Evolutionary conservation across 2,797 vertebrate genomes (phyloP).

Genomic region (Sandelia bainsii): DNA sequence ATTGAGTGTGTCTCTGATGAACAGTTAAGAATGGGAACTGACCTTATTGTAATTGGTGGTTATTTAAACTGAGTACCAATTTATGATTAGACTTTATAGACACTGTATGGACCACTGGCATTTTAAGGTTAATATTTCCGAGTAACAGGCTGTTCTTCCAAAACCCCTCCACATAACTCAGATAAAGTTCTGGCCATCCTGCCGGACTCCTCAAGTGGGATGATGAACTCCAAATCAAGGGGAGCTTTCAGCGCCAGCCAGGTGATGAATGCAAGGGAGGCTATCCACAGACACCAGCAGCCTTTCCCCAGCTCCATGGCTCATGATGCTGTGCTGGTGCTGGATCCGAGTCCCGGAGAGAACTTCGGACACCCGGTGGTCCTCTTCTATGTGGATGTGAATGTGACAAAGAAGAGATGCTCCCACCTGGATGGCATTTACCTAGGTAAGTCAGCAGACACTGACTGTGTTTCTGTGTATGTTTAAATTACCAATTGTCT

Average conservation of each 20-base stretch:
- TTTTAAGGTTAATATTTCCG: not conserved
- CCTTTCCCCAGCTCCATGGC: slow-evolving; percentile 61
- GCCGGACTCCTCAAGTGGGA: slow-evolving; percentile 79
- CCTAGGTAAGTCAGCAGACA: slow-evolving; percentile 78
- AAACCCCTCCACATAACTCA: slow-evolving; percentile 50
- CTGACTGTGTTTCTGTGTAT: not conserved
- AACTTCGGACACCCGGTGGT: slow-evolving; percentile 88
- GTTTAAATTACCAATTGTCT: too few relatives aligned
- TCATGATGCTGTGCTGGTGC: slow-evolving; percentile 84
- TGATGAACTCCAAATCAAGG: slow-evolving; percentile 62
- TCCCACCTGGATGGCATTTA: slow-evolving; percentile 84
- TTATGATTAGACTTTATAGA: too few relatives aligned
- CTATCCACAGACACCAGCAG: slow-evolving; percentile 63
- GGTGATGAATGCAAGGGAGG: slow-evolving; percentile 53
- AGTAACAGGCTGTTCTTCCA: not conserved
- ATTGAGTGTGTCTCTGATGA: too few relatives aligned
- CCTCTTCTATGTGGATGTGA: slow-evolving; percentile 86
- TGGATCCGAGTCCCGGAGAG: slow-evolving; percentile 86
- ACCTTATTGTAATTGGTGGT: too few relatives aligned
- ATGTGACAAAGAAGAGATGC: slow-evolving; percentile 86
- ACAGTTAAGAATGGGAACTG: too few relatives aligned
- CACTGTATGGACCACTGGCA: too few relatives aligned
- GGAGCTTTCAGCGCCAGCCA: slow-evolving; percentile 49
- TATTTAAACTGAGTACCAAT: too few relatives aligned
- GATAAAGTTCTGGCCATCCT: slow-evolving; percentile 86